Base-by-base conservation (phyloP, 2,888 invertebrate genomes). In the Clostera curtula region DNA sequence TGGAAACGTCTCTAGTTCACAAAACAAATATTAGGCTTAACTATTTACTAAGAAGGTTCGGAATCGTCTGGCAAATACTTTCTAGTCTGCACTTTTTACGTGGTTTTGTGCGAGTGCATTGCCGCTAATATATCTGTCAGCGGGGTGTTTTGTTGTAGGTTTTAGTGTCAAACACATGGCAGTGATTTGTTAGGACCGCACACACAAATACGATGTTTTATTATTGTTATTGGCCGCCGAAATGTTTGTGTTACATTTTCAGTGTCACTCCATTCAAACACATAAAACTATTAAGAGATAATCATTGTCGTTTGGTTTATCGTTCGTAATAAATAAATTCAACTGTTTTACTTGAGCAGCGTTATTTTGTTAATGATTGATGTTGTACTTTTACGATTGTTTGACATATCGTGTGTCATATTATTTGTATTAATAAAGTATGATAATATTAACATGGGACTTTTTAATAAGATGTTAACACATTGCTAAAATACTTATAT, bases 51-150 rank as follows among this genome's bases (percentile, higher is more conserved):
- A 25, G 53, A 63, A 42, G 43, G 55, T 49, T 48, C 13, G 53
- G 18, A 53, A 35, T 54, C 45, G 34, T 29, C 14, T 11, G 18
- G 19, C 24, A n/a, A 19, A 13, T 10, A 21, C 15, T 36, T 47
- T 25, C 18, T 20, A 24, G 37, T 25, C 29, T 31, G 38, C 35
- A 40, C 32, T 29, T 29, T 23, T 43, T 45, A 21, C 29, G 47
- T 57, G 50, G 62, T 69, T 65, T 57, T 56, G 57, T 60, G 49
- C 53, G 52, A 55, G 60, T 62, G 63, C 61, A 59, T 56, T 56
- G 60, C 61, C 50, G 61, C 69, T 62, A 68, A 71, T 82, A 80
- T 73, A 79, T 82, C 82, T 80, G 77, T 82, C 83, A 72, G 52
- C 64, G 49, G 55, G 67, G 65, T 65, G 69, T 77, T 80, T 75